These are phyloP conservation scores for Aurelia sp. DNA, from an alignment of 30 jellyfish, hydroid and myxozoan species.

Conservation along the genomic window DNA sequence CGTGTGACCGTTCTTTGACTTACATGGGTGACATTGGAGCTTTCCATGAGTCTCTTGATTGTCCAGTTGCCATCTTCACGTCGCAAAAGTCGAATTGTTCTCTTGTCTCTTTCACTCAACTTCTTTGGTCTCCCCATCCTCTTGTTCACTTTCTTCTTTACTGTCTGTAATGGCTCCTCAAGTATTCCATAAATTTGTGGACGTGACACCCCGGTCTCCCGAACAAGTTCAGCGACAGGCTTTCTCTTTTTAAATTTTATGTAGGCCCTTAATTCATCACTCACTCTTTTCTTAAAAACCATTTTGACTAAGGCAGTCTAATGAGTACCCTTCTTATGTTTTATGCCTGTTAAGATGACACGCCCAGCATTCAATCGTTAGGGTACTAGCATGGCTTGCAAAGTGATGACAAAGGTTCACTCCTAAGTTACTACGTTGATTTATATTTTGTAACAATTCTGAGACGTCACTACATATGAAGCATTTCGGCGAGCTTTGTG, in stretches of 20 bases:
- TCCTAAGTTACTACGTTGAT: too few relatives aligned
- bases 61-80: constrained; percentile 35
- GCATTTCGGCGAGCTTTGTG: too few relatives aligned
- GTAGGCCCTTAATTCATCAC: constrained; percentile 11
- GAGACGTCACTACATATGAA: too few relatives aligned
- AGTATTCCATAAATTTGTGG: not conserved
- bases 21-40: constrained; percentile 21
- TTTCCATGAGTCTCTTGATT: constrained; percentile 24
- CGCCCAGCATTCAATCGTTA: too few relatives aligned
- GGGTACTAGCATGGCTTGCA: too few relatives aligned
- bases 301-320: not conserved
- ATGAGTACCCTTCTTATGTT: too few relatives aligned
- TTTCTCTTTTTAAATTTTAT: not conserved
- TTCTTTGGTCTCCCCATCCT: constrained; percentile 40
- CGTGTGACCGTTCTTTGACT: constrained; percentile 27
- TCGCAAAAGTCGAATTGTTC: constrained; percentile 4
- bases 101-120: constrained; percentile 26
- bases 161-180: not conserved
- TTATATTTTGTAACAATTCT: too few relatives aligned
- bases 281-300: not conserved
- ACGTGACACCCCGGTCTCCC: constrained; percentile 9
- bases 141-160: not conserved
- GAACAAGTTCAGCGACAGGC: not conserved
- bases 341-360: too few relatives aligned
- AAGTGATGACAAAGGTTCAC: too few relatives aligned